Percentiles rank a stretch among this genome's conserved stretches.
These are phyloP conservation scores for Epinephelus awoara DNA, from an alignment of 2,797 vertebrate species.

Conservation along the genomic window DNA sequence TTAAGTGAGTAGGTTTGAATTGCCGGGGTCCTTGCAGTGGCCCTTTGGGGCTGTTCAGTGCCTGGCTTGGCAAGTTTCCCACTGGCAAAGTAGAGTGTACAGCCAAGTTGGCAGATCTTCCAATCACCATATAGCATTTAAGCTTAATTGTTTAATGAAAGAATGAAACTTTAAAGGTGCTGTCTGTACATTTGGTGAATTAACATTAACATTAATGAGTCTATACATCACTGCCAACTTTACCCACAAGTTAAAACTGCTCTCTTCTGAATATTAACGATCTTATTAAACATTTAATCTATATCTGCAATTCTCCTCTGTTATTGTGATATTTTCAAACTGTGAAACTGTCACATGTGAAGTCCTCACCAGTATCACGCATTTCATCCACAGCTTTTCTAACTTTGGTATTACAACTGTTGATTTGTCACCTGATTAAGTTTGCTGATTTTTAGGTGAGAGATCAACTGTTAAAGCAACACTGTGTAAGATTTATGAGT, in stretches of 20 bases:
- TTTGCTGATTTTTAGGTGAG: background rate
- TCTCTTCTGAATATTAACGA: background rate
- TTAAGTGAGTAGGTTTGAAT: constrained; percentile 83
- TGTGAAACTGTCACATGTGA: background rate
- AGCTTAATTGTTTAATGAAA: constrained; percentile 34
- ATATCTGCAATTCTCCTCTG: background rate
- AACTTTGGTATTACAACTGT: background rate
- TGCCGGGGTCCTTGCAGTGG: constrained; percentile 76
- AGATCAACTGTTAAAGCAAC: background rate
- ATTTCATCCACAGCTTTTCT: background rate
- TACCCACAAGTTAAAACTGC: background rate
- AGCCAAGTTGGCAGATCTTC: constrained; percentile 59
- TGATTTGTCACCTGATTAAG: background rate
- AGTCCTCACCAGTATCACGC: background rate
- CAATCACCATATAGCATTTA: constrained; percentile 36
- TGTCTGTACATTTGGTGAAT: background rate
- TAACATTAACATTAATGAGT: constrained; percentile 4
- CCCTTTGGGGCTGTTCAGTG: constrained; percentile 71
- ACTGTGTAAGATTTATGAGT: too few species aligned
- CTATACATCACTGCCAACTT: background rate
- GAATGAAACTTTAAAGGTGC: constrained; percentile 2
- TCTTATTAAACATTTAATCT: background rate
- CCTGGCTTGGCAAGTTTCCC: constrained; percentile 61
- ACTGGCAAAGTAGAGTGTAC: constrained; percentile 52
- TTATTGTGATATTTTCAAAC: background rate